Evolutionary conservation across 2,888 invertebrate genomes (phyloP), one percentile per base, ranked within the genome.

Genomic region (Cloeon dipterum): DNA sequence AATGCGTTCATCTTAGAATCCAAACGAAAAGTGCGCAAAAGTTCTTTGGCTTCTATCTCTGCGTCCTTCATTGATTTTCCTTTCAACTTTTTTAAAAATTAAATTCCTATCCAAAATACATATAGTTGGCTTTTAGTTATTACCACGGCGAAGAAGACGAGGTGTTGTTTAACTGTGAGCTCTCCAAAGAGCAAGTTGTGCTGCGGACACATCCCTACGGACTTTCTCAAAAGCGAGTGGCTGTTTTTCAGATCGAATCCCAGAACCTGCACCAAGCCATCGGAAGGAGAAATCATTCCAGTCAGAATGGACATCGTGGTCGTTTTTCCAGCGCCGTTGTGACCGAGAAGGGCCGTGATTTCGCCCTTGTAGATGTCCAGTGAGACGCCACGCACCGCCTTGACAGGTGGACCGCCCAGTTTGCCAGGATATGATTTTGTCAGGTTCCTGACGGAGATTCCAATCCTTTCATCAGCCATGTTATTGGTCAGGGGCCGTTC

Each of bases 81-180:
- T n/a, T n/a, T n/a, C n/a, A n/a, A n/a, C n/a, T n/a, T 49, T 5
- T 46, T n/a, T n/a, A n/a, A n/a, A n/a, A n/a, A n/a, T n/a, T n/a
- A n/a, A n/a, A n/a, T n/a, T n/a, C n/a, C n/a, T n/a, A n/a, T n/a
- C n/a, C n/a, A n/a, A n/a, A n/a, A n/a, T n/a, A n/a, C n/a, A n/a
- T n/a, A n/a, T n/a, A n/a, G n/a, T n/a, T n/a, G n/a, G n/a, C n/a
- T n/a, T n/a, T n/a, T n/a, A n/a, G n/a, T n/a, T n/a, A 49, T 52
- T 56, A 86, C 85, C 68, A 70, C 66, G 4, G 76, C 74, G 52
- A 88, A 89, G 56, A 91, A 83, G 46, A 66, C 53, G 23, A 86
- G 61, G 56, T 91, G 89, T 49, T 93, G 76, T 74, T 67, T 58
- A 88, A 86, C n/a, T n/a, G n/a, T n/a, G n/a, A n/a, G n/a, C n/a